A percentile compares a stretch with the other conserved stretches of the same genome.
Evolutionary conservation across 2,888 invertebrate species (phyloP).

Genomic region (Nipponacmea schrenckii): DNA sequence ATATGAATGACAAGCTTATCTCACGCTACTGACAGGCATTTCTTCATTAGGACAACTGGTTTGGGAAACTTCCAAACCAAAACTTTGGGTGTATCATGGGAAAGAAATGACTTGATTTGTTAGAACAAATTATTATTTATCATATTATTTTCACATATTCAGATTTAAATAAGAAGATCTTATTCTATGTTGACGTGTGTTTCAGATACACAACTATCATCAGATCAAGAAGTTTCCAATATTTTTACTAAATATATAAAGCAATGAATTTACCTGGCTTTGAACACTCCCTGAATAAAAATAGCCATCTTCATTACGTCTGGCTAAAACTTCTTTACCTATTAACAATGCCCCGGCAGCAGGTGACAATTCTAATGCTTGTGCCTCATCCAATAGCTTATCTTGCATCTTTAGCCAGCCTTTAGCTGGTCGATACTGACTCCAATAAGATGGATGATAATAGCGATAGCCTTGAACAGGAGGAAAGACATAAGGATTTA

Average conservation of each 20-base stretch:
- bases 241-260: background rate
- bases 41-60: too few relatives aligned
- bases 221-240: too few relatives aligned
- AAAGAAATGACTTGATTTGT: too few relatives aligned
- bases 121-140: too few relatives aligned
- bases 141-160: too few relatives aligned
- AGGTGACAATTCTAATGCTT: slow-evolving; percentile 43
- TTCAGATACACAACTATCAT: too few relatives aligned
- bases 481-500: slow-evolving; percentile 34
- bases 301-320: slow-evolving; percentile 63
- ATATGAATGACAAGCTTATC: too few relatives aligned
- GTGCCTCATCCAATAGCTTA: slow-evolving; percentile 39
- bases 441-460: slow-evolving; percentile 53
- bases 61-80: too few relatives aligned
- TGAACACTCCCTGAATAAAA: slow-evolving; percentile 65
- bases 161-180: too few relatives aligned
- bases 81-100: too few relatives aligned
- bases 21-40: too few relatives aligned
- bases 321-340: slow-evolving; percentile 60
- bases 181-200: too few relatives aligned
- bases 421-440: slow-evolving; percentile 56
- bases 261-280: slow-evolving; percentile 57
- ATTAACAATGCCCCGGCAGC: slow-evolving; percentile 64
- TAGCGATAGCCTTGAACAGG: slow-evolving; percentile 41
- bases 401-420: slow-evolving; percentile 55